Percentiles rank a stretch among this genome's conserved stretches.
Conservation (phyloP, 2,888 invertebrate genomes). For the Caenorhabditis uteleia region DNA sequence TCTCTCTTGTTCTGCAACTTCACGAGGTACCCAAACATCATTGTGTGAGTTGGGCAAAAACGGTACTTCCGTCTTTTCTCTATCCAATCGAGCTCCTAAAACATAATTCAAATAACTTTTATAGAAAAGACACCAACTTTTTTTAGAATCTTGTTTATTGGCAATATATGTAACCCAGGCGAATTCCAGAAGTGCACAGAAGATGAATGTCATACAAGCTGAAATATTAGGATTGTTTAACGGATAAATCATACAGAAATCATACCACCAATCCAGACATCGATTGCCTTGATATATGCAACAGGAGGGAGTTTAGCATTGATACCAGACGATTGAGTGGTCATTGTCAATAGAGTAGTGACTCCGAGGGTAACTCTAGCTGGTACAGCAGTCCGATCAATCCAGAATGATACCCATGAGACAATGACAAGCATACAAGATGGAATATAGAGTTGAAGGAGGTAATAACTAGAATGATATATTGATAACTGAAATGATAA, state of each 20-base stretch:
- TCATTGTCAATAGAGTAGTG: conserved; percentile 93
- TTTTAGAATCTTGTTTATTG: conserved; percentile 47
- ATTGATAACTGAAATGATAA: not conserved
- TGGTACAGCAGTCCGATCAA: conserved; percentile 66
- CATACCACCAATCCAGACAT: conserved; percentile 64
- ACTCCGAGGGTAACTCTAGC: conserved; percentile 79
- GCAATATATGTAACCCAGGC: conserved; percentile 88
- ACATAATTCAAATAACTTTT: not conserved
- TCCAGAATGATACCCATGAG: conserved; percentile 63
- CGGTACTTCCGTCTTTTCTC: conserved; percentile 14
- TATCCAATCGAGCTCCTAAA: conserved; percentile 21
- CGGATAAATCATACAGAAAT: too few species aligned
- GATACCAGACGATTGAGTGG: conserved; percentile 73
- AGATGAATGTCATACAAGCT: conserved; percentile 89
- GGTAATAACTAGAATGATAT: conserved; percentile 81
- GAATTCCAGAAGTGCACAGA: conserved; percentile 91
- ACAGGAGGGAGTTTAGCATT: conserved; percentile 72
- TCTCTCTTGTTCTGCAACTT: conserved; percentile 45
- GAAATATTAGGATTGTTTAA: conserved; percentile 4
- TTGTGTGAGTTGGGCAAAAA: conserved; percentile 31
- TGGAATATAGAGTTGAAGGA: conserved; percentile 98
- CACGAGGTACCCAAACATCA: conserved; percentile 48
- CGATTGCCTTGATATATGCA: conserved; percentile 85
- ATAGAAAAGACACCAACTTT: conserved; percentile 2
- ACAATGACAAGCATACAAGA: conserved; percentile 77